Evolutionary conservation across 2,888 invertebrate genomes (phyloP), one percentile per base, ranked within the genome.

Genomic region (Eupithecia tripunctaria): DNA sequence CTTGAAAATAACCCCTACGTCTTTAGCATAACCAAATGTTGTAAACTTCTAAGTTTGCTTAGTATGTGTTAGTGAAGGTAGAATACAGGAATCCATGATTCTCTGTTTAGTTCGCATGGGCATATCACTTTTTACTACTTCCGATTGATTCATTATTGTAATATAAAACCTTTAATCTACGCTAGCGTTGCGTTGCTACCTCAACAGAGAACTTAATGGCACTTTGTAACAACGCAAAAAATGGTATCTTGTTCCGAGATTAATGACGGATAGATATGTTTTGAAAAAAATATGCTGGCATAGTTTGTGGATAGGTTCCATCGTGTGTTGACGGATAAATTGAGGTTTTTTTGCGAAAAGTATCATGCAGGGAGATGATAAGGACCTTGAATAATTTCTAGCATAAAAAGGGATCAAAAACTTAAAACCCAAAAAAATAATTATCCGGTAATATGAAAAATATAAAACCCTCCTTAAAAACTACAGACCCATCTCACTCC

Each of bases 201-300:
- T 47, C 12, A 56, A 25, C 51, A 25, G 51, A 56, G 12, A 21
- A 56, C 51, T 25, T 56, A 14, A 56, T 56, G 51, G 21, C 51
- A 25, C 12, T 56, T 14, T 56, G 12, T 14, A 21, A 25, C 25
- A 56, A 14, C 25, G 51, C 51, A 56, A 51, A 21, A 51, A 56
- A 56, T 56, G 51, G 25, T 25, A 56, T 25, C 12, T 27, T 63
- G 60, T 74, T 72, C 63, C 63, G 71, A 69, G 36, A 41, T 67
- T 63, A 64, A 56, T 69, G 62, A 36, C 41, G 47, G 25, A 68
- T 56, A 41, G 21, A n/a, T n/a, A n/a, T n/a, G 27, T 63, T 56
- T 21, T 12, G 38, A 12, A 38, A 38, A 38, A 72, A 68, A 71
- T 60, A 18, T 60, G 59, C 59, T 59, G 59, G 15, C 12, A 27